A percentile compares a stretch with the other conserved stretches of the same genome.
Evolutionary conservation across 1,140 invertebrate species (phyloP).

Genomic region (Drosophila saltans): DNA sequence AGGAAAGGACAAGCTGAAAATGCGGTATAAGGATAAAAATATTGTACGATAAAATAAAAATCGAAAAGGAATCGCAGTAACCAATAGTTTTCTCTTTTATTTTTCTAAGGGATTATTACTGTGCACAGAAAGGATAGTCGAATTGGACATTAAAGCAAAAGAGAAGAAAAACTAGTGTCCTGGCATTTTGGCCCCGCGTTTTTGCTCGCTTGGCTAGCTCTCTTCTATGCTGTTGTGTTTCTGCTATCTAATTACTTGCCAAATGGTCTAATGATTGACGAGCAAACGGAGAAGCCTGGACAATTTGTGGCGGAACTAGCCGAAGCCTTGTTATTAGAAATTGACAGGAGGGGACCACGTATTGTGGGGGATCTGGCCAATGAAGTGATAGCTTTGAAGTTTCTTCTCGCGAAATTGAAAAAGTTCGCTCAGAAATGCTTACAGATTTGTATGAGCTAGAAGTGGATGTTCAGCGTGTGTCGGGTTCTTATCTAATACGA

Average conservation of each 20-base stretch:
- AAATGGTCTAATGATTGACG: constrained; percentile 32
- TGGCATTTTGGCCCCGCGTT: constrained; percentile 72
- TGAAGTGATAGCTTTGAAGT: constrained; percentile 86
- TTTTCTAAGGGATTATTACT: neutral
- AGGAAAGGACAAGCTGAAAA: constrained; percentile 22
- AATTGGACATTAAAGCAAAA: neutral
- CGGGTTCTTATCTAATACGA: constrained; percentile 90
- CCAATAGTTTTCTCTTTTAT: neutral
- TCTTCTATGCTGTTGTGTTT: constrained; percentile 64
- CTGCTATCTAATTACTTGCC: constrained; percentile 65
- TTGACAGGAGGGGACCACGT: constrained; percentile 88
- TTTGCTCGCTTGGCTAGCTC: constrained; percentile 59
- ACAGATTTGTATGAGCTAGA: constrained; percentile 66
- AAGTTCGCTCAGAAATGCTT: constrained; percentile 45
- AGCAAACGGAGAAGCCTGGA: constrained; percentile 55
- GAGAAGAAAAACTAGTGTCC: constrained; percentile 32
- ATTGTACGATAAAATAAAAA: neutral
- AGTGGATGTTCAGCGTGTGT: constrained; percentile 84
- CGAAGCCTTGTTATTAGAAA: constrained; percentile 84
- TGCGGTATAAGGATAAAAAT: constrained; percentile 10
- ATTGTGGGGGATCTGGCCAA: constrained; percentile 87
- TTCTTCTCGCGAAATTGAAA: constrained; percentile 81
- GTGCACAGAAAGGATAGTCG: constrained; percentile 28
- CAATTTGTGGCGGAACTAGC: constrained; percentile 73
- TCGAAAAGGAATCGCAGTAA: neutral